Base-by-base conservation (phyloP, 1,140 invertebrate species). In the Drosophila orosa region DNA sequence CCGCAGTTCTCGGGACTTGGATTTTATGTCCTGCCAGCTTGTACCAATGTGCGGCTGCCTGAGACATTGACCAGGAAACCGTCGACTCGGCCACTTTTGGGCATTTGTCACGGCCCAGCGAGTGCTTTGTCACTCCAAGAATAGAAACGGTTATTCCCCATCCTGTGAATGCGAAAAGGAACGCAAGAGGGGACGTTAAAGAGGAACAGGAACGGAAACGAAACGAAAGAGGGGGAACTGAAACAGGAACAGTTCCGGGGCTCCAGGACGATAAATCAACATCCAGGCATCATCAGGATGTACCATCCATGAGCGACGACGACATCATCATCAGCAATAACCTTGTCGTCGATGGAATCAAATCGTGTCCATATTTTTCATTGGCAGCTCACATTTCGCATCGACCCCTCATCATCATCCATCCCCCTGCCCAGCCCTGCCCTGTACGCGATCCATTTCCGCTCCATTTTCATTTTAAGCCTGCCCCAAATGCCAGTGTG, bases 201-300 rank as follows among this genome's bases (percentile, higher is more conserved):
- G n/a, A n/a, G 40, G 40, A 45, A 22, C 12, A 2, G 5, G 5
- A 44, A 24, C 0, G 5, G 42, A 7, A 39, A 39, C 8, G 39
- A 19, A 40, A 12, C 39, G 1, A 35, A 35, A 12, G 13, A n/a
- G n/a, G n/a, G n/a, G 15, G 15, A 24, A 9, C 42, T 24, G 22
- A 9, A 47, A 25, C 24, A 1, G 24, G 5, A 17, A 5, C 9
- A 2, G 5, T 25, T 17, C 27, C 27, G 27, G n/a, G 37, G 15
- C n/a, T n/a, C 37, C 27, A 29, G 27, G 27, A 45, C 69, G 54
- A 82, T 83, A 81, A 72, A 82, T 82, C 79, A 81, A 82, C 72
- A 76, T 75, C 71, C n/a, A n/a, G 52, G 33, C 40, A 55, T 63
- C 52, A 55, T 40, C 62, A 39, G 24, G 27, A n/a, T 47, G 40